Evolutionary conservation across 2,797 vertebrate species (phyloP).

Genomic region (Thunnus albacares): DNA sequence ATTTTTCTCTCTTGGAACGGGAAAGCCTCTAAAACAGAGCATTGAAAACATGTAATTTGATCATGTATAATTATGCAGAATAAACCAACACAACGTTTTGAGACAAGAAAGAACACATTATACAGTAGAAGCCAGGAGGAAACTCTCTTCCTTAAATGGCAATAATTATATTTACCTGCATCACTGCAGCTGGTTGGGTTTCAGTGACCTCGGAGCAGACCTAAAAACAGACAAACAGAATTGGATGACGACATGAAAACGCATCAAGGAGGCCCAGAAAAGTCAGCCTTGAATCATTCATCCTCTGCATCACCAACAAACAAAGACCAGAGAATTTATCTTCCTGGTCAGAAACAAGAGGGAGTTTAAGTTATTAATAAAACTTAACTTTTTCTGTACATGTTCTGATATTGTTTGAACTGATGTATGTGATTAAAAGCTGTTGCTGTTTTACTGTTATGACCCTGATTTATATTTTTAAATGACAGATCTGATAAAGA

Average conservation of each 20-base stretch:
- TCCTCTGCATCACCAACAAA: background rate
- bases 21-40: too few relatives aligned
- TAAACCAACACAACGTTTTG: too few relatives aligned
- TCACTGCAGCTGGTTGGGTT: background rate
- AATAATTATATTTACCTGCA: background rate
- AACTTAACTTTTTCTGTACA: too few relatives aligned
- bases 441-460: background rate
- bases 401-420: too few relatives aligned
- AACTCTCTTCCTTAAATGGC: background rate
- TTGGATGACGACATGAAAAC: background rate
- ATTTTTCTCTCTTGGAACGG: too few relatives aligned
- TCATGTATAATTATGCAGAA: too few relatives aligned
- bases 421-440: background rate
- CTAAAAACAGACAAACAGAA: background rate
- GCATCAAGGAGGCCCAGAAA: background rate
- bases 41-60: too few relatives aligned
- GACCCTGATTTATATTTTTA: background rate
- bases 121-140: background rate
- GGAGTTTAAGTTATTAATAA: too few relatives aligned
- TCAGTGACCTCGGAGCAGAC: background rate
- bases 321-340: background rate
- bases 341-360: too few relatives aligned
- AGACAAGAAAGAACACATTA: background rate
- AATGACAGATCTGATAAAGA: background rate
- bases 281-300: slow-evolving; percentile 20